Base-by-base conservation (phyloP, 2,797 vertebrate species). In the Aplochiton taeniatus region DNA sequence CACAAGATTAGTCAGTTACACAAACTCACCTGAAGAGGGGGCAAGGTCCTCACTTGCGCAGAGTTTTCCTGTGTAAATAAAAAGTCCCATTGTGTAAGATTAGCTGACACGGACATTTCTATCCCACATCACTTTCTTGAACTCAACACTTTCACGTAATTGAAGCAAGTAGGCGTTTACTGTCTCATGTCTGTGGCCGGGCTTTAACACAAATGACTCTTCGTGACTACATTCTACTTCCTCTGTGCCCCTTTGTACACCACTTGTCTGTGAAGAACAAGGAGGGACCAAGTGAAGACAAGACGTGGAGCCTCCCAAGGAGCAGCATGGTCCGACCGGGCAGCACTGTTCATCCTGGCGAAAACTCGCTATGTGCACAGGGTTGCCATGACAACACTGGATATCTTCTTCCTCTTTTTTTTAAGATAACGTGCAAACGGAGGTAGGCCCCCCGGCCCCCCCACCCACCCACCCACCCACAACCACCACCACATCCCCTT, bases 1-100 rank as follows among this genome's bases (percentile, higher is more conserved):
- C 64, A 1, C 4, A 2, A 13, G 41, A 52, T 0, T 19, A 6
- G 4, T 54, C 78, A 74, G 74, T 64, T 64, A 68, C 75, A 51
- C 1, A n/a, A 54, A 84, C 83, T 76, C 83, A 91, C 91, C 89
- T 83, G 78, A 85, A 90, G 92, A 84, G 92, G 90, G 88, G 63
- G 86, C 69, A 66, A 75, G 65, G 85, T 31, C 77, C 82, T 85
- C 61, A 71, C 62, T 54, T 88, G 85, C 74, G 85, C 87, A 51
- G 52, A 47, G 70, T 86, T 89, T 55, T 75, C 89, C 90, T 92
- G 86, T 61, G 58, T 64, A 65, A 68, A 71, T 43, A 85, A 58
- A 84, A 12, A 73, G 10, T 56, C 13, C 44, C 63, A 73, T 60
- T 31, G 18, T 46, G 45, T 5, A 41, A 20, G 4, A 69, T 83